Conservation (phyloP, 2,113 vertebrate species). For the Nannospalax galili region DNA sequence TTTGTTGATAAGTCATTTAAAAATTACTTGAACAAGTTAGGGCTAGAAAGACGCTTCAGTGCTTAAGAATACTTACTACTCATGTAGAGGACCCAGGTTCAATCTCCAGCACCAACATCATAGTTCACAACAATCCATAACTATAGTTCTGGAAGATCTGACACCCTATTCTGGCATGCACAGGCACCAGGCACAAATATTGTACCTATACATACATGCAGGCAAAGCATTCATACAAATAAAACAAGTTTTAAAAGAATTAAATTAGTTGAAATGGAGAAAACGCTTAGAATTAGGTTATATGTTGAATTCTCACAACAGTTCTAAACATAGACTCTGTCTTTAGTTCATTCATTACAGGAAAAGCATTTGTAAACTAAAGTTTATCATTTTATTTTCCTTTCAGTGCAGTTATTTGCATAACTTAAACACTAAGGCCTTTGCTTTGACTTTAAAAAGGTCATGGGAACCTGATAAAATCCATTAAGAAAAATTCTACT, state of each 20-base stretch:
- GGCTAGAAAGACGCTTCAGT: no score
- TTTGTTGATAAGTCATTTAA: neutral
- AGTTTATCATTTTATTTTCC: slow-evolving; percentile 34
- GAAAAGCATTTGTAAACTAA: slow-evolving; percentile 5
- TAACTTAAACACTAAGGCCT: slow-evolving; percentile 50
- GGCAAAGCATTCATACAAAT: no score
- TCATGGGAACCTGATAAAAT: slow-evolving; percentile 67
- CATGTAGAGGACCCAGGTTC: no score
- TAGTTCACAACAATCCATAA: no score
- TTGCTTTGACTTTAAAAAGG: slow-evolving; percentile 48
- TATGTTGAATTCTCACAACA: neutral
- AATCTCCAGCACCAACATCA: no score
- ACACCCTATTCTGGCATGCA: no score
- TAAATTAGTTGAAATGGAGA: neutral
- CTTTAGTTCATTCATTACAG: neutral
- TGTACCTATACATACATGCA: no score
- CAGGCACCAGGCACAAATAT: no score
- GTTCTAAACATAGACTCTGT: neutral
- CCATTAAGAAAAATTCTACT: slow-evolving; percentile 52
- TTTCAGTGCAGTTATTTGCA: slow-evolving; percentile 44
- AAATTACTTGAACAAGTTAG: neutral
- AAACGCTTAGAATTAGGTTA: neutral
- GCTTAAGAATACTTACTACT: no score
- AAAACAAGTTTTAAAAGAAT: no score
- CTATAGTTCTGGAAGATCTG: no score